A percentile compares a stretch with the other conserved stretches of the same genome.
Conservation (phyloP, 2,888 invertebrate species). For the Brenthis hecate region DNA sequence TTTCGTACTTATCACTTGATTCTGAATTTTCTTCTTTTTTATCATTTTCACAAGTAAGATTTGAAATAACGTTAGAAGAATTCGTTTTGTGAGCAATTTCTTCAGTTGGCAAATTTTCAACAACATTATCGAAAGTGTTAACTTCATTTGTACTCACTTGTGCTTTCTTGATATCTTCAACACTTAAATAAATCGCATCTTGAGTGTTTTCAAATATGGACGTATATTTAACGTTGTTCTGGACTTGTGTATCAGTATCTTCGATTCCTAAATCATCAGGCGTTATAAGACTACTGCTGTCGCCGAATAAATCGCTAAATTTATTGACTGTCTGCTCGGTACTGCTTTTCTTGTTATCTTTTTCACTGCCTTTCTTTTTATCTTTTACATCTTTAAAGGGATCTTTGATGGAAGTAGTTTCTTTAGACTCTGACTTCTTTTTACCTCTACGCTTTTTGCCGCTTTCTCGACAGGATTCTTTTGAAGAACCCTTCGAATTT, state of each 20-base stretch:
- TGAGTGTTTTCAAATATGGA: constrained; percentile 65
- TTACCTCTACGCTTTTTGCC: constrained; percentile 49
- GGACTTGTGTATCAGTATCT: constrained; percentile 34
- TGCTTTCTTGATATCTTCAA: constrained; percentile 37
- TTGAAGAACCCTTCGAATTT: constrained; percentile 6
- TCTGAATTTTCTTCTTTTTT: neutral
- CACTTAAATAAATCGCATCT: constrained; percentile 56
- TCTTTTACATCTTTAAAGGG: constrained; percentile 40
- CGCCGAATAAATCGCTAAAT: constrained; percentile 70
- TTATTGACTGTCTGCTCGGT: constrained; percentile 44
- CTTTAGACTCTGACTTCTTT: constrained; percentile 47
- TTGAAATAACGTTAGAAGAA: constrained; percentile 4
- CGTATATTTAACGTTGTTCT: constrained; percentile 45
- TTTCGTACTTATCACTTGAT: constrained; percentile 24
- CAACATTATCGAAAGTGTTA: constrained; percentile 35
- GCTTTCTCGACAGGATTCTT: constrained; percentile 28
- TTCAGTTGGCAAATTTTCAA: constrained; percentile 20
- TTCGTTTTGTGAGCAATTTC: constrained; percentile 13
- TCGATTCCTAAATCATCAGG: constrained; percentile 69
- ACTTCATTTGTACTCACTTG: constrained; percentile 11
- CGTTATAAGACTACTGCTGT: constrained; percentile 70
- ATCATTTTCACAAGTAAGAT: constrained; percentile 9
- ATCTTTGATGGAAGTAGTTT: constrained; percentile 40
- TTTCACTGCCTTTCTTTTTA: constrained; percentile 39
- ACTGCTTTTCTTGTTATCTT: constrained; percentile 41